Base-by-base conservation (phyloP, 2,113 vertebrate genomes). In the Ginglymostoma cirratum region DNA sequence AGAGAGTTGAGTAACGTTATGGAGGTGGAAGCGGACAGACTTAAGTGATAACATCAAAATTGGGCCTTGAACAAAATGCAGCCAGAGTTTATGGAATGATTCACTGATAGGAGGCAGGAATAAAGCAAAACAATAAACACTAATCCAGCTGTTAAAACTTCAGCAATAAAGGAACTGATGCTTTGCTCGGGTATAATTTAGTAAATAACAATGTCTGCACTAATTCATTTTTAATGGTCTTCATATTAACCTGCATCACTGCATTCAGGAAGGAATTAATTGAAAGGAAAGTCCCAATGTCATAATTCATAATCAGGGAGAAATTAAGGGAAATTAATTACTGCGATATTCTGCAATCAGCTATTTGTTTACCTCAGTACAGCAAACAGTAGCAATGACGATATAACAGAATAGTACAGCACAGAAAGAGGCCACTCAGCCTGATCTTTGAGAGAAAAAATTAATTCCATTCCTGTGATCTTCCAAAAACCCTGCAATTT, bases 221-320 rank as follows among this genome's bases (percentile, higher is more conserved):
- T 92, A 92, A 92, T 92, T 92, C 89, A 66, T 66, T 66, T 90
- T 92, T 92, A 92, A 66, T 92, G 89, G 55, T 21, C 15, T 92
- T 66, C 89, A 92, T 92, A 66, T 66, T 92, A 92, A 92, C 34
- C 89, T 92, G 55, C 89, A n/a, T 65, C 34, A 5, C 89, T n/a
- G 55, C 55, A 65, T 30, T 6, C 30, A 38, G 55, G 34, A 66
- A 92, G 55, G 66, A 38, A 66, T 92, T 92, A 92, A 92, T 92
- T 66, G 89, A 92, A 92, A 66, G 89, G 17, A 61, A 90, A 34
- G 30, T 19, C 48, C 55, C 15, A 55, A 19, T 65, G 87, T 7
- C n/a, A 65, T 92, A 55, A 38, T 92, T 92, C 55, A 66, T 66
- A 65, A 92, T 65, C 55, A 38, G 89, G 89, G 61, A 92, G 89